phyloP scores from a whole-genome alignment of 1,140 invertebrate species.

The Formica exsecta region DNA sequence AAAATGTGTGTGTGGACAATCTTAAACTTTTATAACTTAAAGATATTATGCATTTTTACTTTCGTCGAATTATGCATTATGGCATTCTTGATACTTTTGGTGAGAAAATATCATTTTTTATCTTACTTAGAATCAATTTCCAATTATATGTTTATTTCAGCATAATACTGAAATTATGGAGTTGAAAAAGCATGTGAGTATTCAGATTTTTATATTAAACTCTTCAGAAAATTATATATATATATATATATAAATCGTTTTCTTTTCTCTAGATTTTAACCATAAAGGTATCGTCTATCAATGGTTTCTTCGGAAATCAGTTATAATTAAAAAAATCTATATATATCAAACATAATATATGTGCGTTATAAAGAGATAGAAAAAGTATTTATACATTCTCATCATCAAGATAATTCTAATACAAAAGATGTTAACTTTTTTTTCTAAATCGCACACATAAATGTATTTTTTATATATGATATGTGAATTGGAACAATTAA shows the following conservation, averaged over 20 bases:
- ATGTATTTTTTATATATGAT: neutral
- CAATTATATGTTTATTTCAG: conserved; percentile 68
- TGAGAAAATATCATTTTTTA: conserved; percentile 66
- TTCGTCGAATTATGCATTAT: conserved; percentile 74
- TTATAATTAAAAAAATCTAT: neutral
- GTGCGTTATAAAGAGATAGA: too few species aligned
- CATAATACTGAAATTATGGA: conserved; percentile 69
- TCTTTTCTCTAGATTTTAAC: conserved; percentile 6
- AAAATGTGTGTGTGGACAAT: conserved; percentile 11
- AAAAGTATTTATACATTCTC: too few species aligned
- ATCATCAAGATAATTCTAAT: neutral
- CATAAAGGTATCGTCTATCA: too few species aligned
- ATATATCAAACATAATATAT: too few species aligned
- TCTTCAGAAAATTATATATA: too few species aligned
- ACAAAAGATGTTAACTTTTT: neutral
- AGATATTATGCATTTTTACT: conserved; percentile 76
- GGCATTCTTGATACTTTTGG: conserved; percentile 73
- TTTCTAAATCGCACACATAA: neutral
- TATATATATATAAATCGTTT: neutral
- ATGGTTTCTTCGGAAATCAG: neutral
- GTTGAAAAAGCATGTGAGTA: conserved; percentile 74
- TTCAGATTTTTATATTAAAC: neutral
- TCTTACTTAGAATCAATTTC: neutral
- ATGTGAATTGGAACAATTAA: neutral
- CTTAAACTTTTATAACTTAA: conserved; percentile 69